Conservation (phyloP, 2,888 invertebrate species). For the Caradrina clavipalpis region DNA sequence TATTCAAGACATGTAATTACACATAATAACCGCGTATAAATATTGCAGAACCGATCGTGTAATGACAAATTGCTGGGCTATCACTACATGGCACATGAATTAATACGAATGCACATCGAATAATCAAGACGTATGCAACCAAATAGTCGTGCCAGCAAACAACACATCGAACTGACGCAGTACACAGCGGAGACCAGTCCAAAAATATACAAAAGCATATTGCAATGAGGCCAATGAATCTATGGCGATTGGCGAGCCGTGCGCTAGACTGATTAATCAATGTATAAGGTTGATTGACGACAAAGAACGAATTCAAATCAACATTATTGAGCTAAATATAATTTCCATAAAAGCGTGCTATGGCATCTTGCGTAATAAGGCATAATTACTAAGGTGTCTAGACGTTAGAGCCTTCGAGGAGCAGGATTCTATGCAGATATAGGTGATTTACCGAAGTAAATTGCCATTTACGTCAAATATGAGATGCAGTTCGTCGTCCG, state of each 20-base stretch:
- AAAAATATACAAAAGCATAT: conserved; percentile 78
- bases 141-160: conserved; percentile 63
- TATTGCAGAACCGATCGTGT: conserved; percentile 45
- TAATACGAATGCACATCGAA: conserved; percentile 48
- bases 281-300: conserved; percentile 43
- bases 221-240: conserved; percentile 66
- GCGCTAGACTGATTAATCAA: conserved; percentile 54
- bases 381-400: conserved; percentile 41
- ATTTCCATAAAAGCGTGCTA: conserved; percentile 34
- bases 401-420: conserved; percentile 9
- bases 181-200: conserved; percentile 73
- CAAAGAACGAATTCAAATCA: conserved; percentile 42
- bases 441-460: conserved; percentile 7
- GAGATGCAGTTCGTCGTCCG: conserved; percentile 33
- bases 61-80: conserved; percentile 38
- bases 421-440: conserved; percentile 22
- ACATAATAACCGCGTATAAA: conserved; percentile 39
- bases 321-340: conserved; percentile 41
- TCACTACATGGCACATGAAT: conserved; percentile 50
- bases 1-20: conserved; percentile 44
- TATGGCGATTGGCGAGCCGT: conserved; percentile 54
- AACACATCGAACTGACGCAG: conserved; percentile 68
- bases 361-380: conserved; percentile 28
- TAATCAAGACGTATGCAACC: conserved; percentile 55
- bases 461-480: conserved; percentile 26